A percentile compares a stretch with the other conserved stretches of the same genome.
Evolutionary conservation across 2,888 invertebrate genomes (phyloP).

Genomic region (Drosophila siamana): DNA sequence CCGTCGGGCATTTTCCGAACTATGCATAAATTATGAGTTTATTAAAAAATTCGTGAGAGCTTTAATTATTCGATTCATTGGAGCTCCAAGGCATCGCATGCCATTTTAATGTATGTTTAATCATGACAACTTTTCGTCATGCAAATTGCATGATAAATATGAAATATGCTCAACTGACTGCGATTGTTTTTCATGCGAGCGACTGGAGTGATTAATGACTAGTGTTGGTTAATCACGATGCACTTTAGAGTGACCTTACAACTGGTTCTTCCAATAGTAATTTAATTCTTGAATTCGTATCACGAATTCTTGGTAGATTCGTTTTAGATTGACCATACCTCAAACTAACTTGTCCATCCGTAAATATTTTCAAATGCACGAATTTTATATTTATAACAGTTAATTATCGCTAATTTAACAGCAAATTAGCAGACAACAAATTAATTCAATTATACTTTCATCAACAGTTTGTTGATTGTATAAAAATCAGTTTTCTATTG

Average conservation of each 20-base stretch:
- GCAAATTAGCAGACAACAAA: background rate
- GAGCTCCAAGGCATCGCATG: constrained; percentile 37
- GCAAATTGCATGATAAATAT: constrained; percentile 34
- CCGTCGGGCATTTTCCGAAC: constrained; percentile 4
- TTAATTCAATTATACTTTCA: background rate
- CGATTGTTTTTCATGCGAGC: background rate
- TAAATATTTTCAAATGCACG: too few species aligned
- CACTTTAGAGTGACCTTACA: too few species aligned
- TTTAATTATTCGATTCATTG: constrained; percentile 61
- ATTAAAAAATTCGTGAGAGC: constrained; percentile 37
- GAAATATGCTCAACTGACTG: background rate
- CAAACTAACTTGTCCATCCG: too few species aligned
- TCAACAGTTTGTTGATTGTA: background rate
- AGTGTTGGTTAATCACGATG: too few species aligned
- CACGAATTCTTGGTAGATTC: background rate
- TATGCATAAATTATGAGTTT: constrained; percentile 26
- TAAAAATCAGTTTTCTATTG: constrained; percentile 7
- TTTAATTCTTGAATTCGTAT: background rate
- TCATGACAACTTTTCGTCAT: constrained; percentile 42
- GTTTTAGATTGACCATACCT: background rate
- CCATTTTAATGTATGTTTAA: constrained; percentile 35
- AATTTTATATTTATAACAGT: background rate
- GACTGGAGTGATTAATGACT: background rate
- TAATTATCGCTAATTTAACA: background rate
- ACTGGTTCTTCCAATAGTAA: background rate